phyloP scores from a whole-genome alignment of 2,888 invertebrate species.

The Drosophila melanosoma region DNA sequence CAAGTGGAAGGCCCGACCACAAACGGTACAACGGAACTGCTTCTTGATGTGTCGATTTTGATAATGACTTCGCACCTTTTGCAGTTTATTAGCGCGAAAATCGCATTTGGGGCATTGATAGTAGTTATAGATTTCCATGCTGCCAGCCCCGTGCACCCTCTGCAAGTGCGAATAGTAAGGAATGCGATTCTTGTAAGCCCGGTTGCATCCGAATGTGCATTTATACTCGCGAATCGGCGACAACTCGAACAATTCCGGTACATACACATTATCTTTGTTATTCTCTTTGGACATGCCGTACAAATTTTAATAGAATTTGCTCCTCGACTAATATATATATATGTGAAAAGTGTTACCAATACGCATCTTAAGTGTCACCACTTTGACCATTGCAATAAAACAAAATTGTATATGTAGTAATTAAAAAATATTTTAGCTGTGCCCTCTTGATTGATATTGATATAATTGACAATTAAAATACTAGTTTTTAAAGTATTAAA shows the following conservation, averaged over 20 bases:
- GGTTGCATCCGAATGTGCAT: slow-evolving; percentile 33
- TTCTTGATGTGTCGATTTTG: slow-evolving; percentile 33
- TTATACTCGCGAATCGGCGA: slow-evolving; percentile 33
- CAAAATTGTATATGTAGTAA: not conserved
- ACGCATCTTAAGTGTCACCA: not conserved
- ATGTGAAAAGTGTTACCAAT: not conserved
- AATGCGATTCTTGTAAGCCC: slow-evolving; percentile 30
- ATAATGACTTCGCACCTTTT: slow-evolving; percentile 40
- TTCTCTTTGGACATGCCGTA: slow-evolving; percentile 5
- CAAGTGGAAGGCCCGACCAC: slow-evolving; percentile 8
- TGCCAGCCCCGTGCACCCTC: slow-evolving; percentile 7
- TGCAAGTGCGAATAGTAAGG: slow-evolving; percentile 39
- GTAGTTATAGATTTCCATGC: not conserved
- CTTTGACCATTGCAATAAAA: not conserved
- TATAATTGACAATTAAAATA: too few relatives aligned
- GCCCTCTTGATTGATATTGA: too few relatives aligned
- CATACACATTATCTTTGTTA: not conserved
- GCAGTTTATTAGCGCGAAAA: not conserved
- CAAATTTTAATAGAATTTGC: not conserved
- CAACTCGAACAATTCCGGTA: slow-evolving; percentile 36
- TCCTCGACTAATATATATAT: not conserved
- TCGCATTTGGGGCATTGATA: slow-evolving; percentile 41
- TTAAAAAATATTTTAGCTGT: not conserved
- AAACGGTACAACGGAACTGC: slow-evolving; percentile 15
- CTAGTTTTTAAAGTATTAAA: too few relatives aligned